phyloP scores from a whole-genome alignment of 2,113 vertebrate genomes.

The Thunnus thynnus region DNA sequence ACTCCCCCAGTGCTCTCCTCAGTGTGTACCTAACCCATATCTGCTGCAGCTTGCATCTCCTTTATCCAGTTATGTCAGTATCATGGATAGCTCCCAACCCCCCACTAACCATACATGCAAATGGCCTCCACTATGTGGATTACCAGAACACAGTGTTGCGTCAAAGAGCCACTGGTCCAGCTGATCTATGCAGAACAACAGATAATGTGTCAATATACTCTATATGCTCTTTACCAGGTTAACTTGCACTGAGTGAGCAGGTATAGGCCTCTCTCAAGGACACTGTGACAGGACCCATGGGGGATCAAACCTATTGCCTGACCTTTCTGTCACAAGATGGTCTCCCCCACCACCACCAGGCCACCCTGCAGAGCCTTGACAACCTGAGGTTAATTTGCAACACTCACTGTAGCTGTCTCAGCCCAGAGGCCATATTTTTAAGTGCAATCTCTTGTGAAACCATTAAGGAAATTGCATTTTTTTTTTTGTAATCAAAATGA shows the following conservation, averaged over 20 bases:
- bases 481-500: conserved; percentile 29
- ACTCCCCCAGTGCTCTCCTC: conserved; percentile 4
- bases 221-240: neutral
- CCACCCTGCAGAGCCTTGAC: conserved; percentile 22
- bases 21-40: conserved; percentile 5
- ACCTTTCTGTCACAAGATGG: conserved; percentile 34
- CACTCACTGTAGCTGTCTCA: conserved; percentile 32
- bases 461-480: conserved; percentile 69
- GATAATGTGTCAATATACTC: conserved; percentile 11
- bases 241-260: conserved; percentile 1
- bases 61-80: conserved; percentile 45
- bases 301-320: conserved; percentile 16
- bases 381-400: conserved; percentile 58
- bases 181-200: conserved; percentile 27
- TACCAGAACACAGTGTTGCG: conserved; percentile 41
- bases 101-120: conserved; percentile 45
- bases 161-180: conserved; percentile 11
- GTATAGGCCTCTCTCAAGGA: conserved; percentile 25
- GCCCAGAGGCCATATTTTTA: conserved; percentile 29
- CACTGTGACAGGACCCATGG: neutral
- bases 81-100: conserved; percentile 33
- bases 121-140: conserved; percentile 31
- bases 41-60: conserved; percentile 27
- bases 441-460: conserved; percentile 58
- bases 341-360: neutral